phyloP scores from a whole-genome alignment of 2,797 vertebrate species.

The Zenarchopterus dispar region DNA sequence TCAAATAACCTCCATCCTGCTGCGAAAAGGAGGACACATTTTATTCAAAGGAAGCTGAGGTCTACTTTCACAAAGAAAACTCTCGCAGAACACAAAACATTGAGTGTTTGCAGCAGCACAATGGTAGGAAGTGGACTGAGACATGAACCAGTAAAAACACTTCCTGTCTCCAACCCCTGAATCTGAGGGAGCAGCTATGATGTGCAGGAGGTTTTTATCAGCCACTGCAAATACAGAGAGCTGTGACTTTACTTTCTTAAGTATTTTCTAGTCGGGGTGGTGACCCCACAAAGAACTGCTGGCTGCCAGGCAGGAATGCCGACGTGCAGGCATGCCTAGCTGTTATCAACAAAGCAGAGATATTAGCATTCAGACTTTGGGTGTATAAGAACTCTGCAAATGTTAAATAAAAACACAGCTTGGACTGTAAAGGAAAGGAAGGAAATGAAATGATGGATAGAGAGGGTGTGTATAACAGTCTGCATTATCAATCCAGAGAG shows the following conservation, averaged over 20 bases:
- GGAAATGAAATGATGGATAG: neutral
- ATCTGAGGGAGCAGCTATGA: constrained; percentile 3
- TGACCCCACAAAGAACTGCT: constrained; percentile 33
- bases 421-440: constrained; percentile 8
- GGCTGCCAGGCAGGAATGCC: constrained; percentile 41
- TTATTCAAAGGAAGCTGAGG: constrained; percentile 4
- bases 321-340: constrained; percentile 41
- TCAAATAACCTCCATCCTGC: neutral
- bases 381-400: neutral
- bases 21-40: constrained; percentile 10
- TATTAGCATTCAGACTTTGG: constrained; percentile 7
- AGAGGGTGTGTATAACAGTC: too few relatives aligned
- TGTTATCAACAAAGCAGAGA: constrained; percentile 25
- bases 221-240: constrained; percentile 25
- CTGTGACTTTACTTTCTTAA: neutral
- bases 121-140: constrained; percentile 62
- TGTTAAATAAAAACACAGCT: neutral
- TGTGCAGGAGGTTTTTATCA: constrained; percentile 37
- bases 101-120: constrained; percentile 45
- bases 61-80: constrained; percentile 32
- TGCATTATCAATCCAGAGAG: too few relatives aligned
- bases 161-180: constrained; percentile 27
- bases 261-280: constrained; percentile 40
- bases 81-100: constrained; percentile 4
- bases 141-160: constrained; percentile 40